phyloP scores from a whole-genome alignment of 2,888 invertebrate species.

The Eueremaeus valkanovi region DNA sequence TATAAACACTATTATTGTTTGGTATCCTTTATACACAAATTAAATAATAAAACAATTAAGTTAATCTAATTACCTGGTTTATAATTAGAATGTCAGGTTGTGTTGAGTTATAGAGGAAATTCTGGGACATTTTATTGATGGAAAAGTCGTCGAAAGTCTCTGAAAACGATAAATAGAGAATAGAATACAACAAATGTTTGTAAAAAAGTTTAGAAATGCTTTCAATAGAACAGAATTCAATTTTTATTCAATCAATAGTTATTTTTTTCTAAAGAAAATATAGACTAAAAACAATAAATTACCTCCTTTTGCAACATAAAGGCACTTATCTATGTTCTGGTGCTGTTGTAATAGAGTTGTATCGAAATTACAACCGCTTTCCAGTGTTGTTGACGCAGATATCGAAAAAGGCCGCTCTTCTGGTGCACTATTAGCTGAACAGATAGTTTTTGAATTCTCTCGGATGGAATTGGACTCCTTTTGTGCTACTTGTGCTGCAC shows the following conservation, averaged over 20 bases:
- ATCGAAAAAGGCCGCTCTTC: slow-evolving; percentile 22
- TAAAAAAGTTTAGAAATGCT: background rate
- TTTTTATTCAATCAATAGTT: too few relatives aligned
- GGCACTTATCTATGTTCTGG: slow-evolving; percentile 25
- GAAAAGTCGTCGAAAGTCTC: background rate
- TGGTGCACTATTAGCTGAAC: slow-evolving; percentile 1
- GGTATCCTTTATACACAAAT: too few relatives aligned
- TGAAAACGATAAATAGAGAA: too few relatives aligned
- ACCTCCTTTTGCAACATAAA: slow-evolving; percentile 29
- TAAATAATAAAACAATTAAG: too few relatives aligned
- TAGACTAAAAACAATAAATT: slow-evolving; percentile 2
- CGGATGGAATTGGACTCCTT: background rate
- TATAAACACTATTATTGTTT: too few relatives aligned
- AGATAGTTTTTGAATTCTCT: slow-evolving; percentile 17
- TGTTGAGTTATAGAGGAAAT: background rate
- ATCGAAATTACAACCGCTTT: slow-evolving; percentile 23
- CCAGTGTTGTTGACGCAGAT: slow-evolving; percentile 21
- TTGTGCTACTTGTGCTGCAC: slow-evolving; percentile 9
- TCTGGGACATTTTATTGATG: background rate
- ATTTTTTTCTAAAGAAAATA: background rate
- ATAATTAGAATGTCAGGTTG: slow-evolving; percentile 27
- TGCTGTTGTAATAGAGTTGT: slow-evolving; percentile 13
- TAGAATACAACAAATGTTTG: background rate
- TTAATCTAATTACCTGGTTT: slow-evolving; percentile 14
- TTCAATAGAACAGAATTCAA: too few relatives aligned